Percentiles rank a stretch among this genome's conserved stretches.
phyloP scores from a whole-genome alignment of 2,797 vertebrate genomes.

The Lutra lutra region DNA sequence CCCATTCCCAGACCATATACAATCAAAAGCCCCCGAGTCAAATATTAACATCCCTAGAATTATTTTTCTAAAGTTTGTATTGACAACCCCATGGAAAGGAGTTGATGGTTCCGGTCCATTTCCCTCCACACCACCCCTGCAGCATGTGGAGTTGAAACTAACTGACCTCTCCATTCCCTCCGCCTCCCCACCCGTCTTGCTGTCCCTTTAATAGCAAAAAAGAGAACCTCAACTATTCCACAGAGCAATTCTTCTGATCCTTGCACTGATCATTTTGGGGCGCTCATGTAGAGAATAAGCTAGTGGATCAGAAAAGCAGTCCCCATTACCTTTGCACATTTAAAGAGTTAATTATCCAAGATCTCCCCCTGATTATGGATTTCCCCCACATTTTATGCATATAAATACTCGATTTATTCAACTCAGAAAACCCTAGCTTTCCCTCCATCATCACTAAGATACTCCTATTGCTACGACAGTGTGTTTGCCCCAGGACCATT shows the following conservation, averaged over 20 bases:
- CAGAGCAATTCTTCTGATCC: neutral
- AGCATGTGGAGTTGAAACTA: neutral
- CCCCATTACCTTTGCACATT: neutral
- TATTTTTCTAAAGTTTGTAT: constrained; percentile 55
- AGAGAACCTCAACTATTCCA: neutral
- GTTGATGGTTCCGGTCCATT: neutral
- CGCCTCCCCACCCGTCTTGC: neutral
- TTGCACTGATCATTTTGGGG: neutral
- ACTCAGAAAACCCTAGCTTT: neutral
- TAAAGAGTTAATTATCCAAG: neutral
- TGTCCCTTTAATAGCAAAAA: constrained; percentile 23
- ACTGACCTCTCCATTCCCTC: neutral
- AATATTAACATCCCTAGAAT: constrained; percentile 65
- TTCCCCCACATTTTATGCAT: neutral
- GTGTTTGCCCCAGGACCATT: neutral
- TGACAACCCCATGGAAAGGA: constrained; percentile 3
- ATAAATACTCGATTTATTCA: constrained; percentile 36
- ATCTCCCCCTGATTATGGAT: neutral
- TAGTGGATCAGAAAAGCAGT: neutral
- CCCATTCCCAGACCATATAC: neutral
- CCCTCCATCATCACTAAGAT: neutral
- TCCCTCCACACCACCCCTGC: neutral
- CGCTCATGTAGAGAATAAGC: neutral
- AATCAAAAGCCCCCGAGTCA: constrained; percentile 49
- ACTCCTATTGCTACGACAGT: neutral